These are phyloP conservation scores for Archegozetes longisetosus DNA, from an alignment of 1,140 invertebrate genomes.

Conservation along the genomic window DNA sequence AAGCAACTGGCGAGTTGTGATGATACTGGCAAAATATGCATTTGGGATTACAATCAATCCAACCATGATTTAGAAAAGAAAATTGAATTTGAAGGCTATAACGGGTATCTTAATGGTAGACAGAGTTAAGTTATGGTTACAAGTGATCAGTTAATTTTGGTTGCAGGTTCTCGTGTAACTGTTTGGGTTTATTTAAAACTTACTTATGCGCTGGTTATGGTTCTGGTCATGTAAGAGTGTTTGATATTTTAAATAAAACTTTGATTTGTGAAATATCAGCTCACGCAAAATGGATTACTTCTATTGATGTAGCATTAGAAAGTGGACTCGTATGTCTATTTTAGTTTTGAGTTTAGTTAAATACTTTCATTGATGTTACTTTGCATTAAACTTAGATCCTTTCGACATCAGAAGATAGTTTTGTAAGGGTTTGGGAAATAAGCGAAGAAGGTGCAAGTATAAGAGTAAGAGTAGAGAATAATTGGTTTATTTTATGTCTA, in stretches of 20 bases:
- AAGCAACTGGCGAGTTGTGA: neutral
- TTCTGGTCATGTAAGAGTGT: constrained; percentile 34
- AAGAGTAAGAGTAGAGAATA: neutral
- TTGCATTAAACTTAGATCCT: constrained; percentile 16
- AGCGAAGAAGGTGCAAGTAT: neutral
- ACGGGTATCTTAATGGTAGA: neutral
- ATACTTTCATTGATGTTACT: constrained; percentile 31
- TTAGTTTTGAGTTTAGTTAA: constrained; percentile 18
- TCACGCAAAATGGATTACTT: constrained; percentile 34
- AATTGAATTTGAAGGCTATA: neutral
- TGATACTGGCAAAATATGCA: neutral
- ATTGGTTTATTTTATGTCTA: neutral
- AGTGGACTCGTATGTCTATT: constrained; percentile 21
- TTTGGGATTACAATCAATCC: neutral
- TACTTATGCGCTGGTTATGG: constrained; percentile 31
- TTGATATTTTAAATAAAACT: constrained; percentile 24
- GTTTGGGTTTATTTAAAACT: constrained; percentile 24
- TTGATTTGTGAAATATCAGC: constrained; percentile 31
- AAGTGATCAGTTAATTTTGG: too few species aligned
- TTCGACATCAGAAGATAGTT: neutral
- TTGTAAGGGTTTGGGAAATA: neutral
- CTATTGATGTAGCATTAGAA: constrained; percentile 30
- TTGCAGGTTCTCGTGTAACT: constrained; percentile 26
- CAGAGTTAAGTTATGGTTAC: neutral
- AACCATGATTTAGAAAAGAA: neutral